phyloP scores from a whole-genome alignment of 2,113 vertebrate genomes.

The Phalacrocorax carbo region DNA sequence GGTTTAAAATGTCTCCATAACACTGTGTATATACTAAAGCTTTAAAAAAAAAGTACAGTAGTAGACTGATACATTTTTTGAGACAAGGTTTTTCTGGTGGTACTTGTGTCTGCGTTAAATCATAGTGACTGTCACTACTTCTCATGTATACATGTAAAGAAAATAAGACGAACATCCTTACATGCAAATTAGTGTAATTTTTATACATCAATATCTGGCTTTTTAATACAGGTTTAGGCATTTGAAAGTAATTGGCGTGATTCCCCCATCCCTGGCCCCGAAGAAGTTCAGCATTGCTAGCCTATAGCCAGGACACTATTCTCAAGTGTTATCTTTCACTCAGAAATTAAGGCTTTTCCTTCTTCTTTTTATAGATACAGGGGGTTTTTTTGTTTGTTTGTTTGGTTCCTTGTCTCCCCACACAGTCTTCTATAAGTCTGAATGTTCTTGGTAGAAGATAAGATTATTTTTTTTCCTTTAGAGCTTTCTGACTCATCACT shows the following conservation, averaged over 20 bases:
- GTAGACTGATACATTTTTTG: not conserved
- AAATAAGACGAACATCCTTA: not conserved
- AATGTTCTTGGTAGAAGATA: not conserved
- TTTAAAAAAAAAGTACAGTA: not conserved
- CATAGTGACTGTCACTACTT: not conserved
- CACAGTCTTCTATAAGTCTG: not conserved
- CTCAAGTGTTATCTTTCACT: not conserved
- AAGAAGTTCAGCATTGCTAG: fast-evolving
- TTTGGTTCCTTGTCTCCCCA: too few relatives aligned
- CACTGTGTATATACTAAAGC: not conserved
- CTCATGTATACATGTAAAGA: not conserved
- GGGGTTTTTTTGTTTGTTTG: not conserved
- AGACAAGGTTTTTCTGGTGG: not conserved
- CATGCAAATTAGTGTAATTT: not conserved
- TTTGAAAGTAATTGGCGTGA: not conserved
- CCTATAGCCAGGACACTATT: not conserved
- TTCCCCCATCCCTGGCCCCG: not conserved
- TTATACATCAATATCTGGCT: not conserved
- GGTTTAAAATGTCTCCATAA: not conserved
- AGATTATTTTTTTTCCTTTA: not conserved
- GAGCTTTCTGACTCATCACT: not conserved
- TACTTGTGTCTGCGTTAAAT: not conserved
- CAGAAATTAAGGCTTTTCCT: not conserved
- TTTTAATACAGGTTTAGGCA: not conserved
- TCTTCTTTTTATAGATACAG: not conserved